A percentile compares a stretch with the other conserved stretches of the same genome.
These are phyloP conservation scores for Diorhabda sublineata DNA, from an alignment of 1,140 invertebrate genomes.

Conservation along the genomic window DNA sequence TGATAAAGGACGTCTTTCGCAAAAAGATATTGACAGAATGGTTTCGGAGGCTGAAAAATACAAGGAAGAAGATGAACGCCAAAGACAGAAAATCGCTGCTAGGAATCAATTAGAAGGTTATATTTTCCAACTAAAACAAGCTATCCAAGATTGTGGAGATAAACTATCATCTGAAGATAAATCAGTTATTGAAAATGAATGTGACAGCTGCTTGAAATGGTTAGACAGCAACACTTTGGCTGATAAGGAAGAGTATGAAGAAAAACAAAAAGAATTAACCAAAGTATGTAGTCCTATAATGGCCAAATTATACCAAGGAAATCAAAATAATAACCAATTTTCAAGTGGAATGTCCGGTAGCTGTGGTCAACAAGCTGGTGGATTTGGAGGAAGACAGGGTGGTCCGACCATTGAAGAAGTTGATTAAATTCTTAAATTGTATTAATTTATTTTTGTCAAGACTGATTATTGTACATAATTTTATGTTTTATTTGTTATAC, in stretches of 20 bases:
- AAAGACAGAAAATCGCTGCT: slow-evolving; percentile 59
- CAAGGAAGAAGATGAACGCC: slow-evolving; percentile 64
- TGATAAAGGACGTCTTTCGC: slow-evolving; percentile 74
- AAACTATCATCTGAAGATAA: slow-evolving; percentile 48
- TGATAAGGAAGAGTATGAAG: slow-evolving; percentile 39
- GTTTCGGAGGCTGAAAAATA: slow-evolving; percentile 63
- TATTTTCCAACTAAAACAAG: slow-evolving; percentile 64
- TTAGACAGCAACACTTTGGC: slow-evolving; percentile 54
- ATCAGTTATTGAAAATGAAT: slow-evolving; percentile 45
- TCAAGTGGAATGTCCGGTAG: slow-evolving; percentile 37
- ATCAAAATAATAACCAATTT: slow-evolving; percentile 51
- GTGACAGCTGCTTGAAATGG: slow-evolving; percentile 52
- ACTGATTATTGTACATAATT: neutral
- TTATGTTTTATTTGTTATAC: neutral
- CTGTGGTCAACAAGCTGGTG: slow-evolving; percentile 46
- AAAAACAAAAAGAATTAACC: slow-evolving; percentile 45
- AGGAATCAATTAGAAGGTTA: slow-evolving; percentile 66
- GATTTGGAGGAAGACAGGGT: slow-evolving; percentile 30
- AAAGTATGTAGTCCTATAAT: slow-evolving; percentile 49
- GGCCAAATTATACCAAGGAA: slow-evolving; percentile 46
- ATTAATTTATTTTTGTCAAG: neutral
- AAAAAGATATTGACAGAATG: slow-evolving; percentile 82
- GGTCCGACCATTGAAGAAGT: slow-evolving; percentile 68
- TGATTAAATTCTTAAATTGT: slow-evolving; percentile 51
- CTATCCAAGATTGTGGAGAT: slow-evolving; percentile 50